Conservation (phyloP, 2,888 invertebrate genomes). For the Synanthedon myopaeformis region DNA sequence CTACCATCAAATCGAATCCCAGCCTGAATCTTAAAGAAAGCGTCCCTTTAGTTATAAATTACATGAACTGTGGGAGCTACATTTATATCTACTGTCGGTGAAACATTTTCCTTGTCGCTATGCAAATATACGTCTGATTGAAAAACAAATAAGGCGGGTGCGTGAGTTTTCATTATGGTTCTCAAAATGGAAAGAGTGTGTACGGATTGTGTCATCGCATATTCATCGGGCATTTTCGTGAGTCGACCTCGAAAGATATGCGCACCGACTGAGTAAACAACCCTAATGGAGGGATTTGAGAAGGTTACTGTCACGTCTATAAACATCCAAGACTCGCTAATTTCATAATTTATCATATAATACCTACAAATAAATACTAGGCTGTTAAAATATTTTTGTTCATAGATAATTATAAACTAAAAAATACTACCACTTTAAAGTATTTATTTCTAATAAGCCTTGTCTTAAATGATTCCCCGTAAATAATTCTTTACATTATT, state of each 20-base stretch:
- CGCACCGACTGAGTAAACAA: conserved; percentile 63
- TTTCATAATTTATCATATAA: conserved; percentile 3
- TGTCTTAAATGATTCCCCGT: too few relatives aligned
- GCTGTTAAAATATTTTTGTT: too few relatives aligned
- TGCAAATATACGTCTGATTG: conserved; percentile 24
- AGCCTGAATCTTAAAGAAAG: too few relatives aligned
- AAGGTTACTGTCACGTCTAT: conserved; percentile 53
- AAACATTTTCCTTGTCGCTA: neutral
- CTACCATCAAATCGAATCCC: too few relatives aligned
- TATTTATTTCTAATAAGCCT: too few relatives aligned
- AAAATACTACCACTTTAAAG: too few relatives aligned
- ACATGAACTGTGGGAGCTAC: too few relatives aligned
- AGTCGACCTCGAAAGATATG: conserved; percentile 67
- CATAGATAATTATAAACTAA: too few relatives aligned
- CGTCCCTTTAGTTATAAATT: too few relatives aligned
- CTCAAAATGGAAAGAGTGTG: conserved; percentile 67
- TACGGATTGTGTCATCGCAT: conserved; percentile 69
- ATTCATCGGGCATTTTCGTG: conserved; percentile 69
- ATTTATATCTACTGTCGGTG: too few relatives aligned
- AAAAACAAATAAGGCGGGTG: conserved; percentile 52
- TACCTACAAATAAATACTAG: too few relatives aligned
- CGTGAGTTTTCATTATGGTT: conserved; percentile 62
- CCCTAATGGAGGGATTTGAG: conserved; percentile 63
- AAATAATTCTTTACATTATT: too few relatives aligned
- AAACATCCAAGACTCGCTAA: conserved; percentile 14